phyloP scores from a whole-genome alignment of 2,888 invertebrate genomes.

The Drosophila eohydei region DNA sequence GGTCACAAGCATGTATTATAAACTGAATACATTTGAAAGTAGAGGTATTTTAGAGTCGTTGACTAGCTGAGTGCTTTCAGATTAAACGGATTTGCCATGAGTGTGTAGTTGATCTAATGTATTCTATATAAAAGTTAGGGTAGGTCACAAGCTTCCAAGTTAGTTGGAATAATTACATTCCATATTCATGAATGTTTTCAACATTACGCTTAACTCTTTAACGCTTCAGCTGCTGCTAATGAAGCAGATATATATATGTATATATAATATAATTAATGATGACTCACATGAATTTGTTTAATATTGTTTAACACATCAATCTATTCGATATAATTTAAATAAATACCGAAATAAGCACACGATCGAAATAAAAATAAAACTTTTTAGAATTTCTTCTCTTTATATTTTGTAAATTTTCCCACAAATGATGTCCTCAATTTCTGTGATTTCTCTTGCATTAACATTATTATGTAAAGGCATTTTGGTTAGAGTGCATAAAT shows the following conservation, averaged over 20 bases:
- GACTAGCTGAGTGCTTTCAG: not conserved
- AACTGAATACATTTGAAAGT: not conserved
- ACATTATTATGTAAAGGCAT: constrained; percentile 32
- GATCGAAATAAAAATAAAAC: not conserved
- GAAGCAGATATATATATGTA: not conserved
- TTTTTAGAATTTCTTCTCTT: not conserved
- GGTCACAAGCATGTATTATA: not conserved
- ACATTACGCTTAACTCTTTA: not conserved
- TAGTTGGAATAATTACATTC: not conserved
- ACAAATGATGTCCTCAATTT: not conserved
- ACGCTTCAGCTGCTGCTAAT: not conserved
- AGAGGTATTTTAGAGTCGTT: not conserved
- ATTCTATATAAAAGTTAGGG: constrained; percentile 9
- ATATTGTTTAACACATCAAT: not conserved
- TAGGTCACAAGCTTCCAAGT: constrained; percentile 4
- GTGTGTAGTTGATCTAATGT: constrained; percentile 3
- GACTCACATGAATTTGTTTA: not conserved
- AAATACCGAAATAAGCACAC: not conserved
- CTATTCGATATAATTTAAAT: not conserved
- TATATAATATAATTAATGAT: not conserved
- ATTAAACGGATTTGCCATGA: constrained; percentile 7
- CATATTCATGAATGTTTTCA: constrained; percentile 2
- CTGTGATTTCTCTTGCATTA: not conserved
- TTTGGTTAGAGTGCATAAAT: constrained; percentile 44
- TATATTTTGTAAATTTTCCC: not conserved